Base-by-base conservation (phyloP, 2,797 vertebrate species). In the Phalloptychus januarius region DNA sequence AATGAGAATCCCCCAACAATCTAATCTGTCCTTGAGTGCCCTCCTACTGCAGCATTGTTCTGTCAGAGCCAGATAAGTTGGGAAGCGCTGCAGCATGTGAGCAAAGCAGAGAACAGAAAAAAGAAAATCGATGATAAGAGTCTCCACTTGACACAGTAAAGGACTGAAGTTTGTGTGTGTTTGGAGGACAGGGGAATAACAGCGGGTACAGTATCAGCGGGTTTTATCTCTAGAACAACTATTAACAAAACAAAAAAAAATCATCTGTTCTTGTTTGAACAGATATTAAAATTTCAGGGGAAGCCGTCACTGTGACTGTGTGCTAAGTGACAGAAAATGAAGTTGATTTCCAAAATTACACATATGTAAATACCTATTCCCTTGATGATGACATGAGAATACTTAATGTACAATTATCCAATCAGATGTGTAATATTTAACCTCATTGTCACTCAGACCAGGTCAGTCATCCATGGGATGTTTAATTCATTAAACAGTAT, bases 11-110 rank as follows among this genome's bases (percentile, higher is more conserved):
- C 85, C 83, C 71, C 87, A 93, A 94, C 87, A 91, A 93, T 93
- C 88, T 88, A 93, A 93, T 94, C 92, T 93, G 91, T 94, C 93
- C 91, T 93, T 93, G 87, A 93, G 83, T 93, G 94, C 88, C 88
- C 93, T 93, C 85, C 88, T 87, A 81, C 85, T 89, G 92, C 91
- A 88, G 89, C 89, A 92, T 92, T 91, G 91, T 91, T 91, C 90
- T 90, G 91, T 86, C 86, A 83, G 87, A 89, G 90, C 77, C 84
- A 88, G 89, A 93, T 93, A 92, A 91, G 90, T 93, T 92, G 86
- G 90, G 89, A 89, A 86, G 86, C 71, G 83, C 87, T 86, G 90
- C 88, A 86, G 88, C 76, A 85, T 92, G 84, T 82, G 87, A 91
- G 89, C 85, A 90, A 85, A 88, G 79, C 71, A 79, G 79, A 88